Evolutionary conservation across 2,888 invertebrate genomes (phyloP).

Genomic region (Chloroclysta siterata): DNA sequence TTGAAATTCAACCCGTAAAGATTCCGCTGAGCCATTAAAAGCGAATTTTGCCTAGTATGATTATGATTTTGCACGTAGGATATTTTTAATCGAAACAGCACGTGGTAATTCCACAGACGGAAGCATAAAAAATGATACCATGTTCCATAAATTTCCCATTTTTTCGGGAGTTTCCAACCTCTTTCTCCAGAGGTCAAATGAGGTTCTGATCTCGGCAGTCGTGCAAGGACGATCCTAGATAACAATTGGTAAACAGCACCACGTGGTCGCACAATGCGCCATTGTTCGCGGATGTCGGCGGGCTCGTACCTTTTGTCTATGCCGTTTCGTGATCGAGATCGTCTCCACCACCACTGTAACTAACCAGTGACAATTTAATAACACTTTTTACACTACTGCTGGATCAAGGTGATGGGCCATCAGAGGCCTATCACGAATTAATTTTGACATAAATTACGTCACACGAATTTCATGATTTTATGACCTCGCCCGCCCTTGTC

Average conservation of each 20-base stretch:
- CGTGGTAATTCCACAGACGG: too few species aligned
- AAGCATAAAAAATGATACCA: not conserved
- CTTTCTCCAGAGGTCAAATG: slow-evolving; percentile 33
- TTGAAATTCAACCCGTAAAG: too few species aligned
- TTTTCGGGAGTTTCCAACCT: slow-evolving; percentile 6
- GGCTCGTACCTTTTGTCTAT: slow-evolving; percentile 52
- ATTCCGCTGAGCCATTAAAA: too few species aligned
- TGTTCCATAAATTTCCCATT: not conserved
- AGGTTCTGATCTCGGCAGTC: slow-evolving; percentile 28
- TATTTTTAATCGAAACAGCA: too few species aligned
- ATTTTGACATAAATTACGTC: too few species aligned
- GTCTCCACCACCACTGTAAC: slow-evolving; percentile 16
- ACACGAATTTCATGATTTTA: too few species aligned
- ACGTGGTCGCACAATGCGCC: slow-evolving; percentile 58
- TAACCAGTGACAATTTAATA: not conserved
- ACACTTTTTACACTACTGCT: too few species aligned
- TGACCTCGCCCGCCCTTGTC: too few species aligned
- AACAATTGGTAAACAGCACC: slow-evolving; percentile 66
- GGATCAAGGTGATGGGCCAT: too few species aligned
- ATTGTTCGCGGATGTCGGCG: slow-evolving; percentile 46
- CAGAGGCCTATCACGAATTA: too few species aligned
- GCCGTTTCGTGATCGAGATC: slow-evolving; percentile 26
- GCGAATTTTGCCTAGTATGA: too few species aligned
- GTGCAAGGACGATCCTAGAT: slow-evolving; percentile 64
- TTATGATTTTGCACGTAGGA: too few species aligned